A percentile compares a stretch with the other conserved stretches of the same genome.
Evolutionary conservation across 2,888 invertebrate species (phyloP).

Genomic region (Tortricodes alternella): DNA sequence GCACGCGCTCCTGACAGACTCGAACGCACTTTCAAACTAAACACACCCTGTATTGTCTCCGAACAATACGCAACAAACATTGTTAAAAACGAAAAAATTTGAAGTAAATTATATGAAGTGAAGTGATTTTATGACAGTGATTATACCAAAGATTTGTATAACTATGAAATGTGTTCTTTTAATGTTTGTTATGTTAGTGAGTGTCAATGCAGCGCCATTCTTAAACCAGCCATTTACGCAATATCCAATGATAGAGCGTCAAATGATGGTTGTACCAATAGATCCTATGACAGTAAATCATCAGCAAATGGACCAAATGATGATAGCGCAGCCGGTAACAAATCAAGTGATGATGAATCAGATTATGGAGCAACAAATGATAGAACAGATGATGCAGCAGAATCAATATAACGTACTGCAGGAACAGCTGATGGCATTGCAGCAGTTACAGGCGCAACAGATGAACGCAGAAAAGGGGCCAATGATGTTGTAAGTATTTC

Average conservation of each 20-base stretch:
- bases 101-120: not conserved
- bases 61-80: constrained; percentile 1
- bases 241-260: not conserved
- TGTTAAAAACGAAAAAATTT: not conserved
- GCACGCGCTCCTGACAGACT: constrained; percentile 41
- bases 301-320: not conserved
- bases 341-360: constrained; percentile 39
- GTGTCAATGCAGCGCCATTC: constrained; percentile 49
- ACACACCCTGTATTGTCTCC: constrained; percentile 17
- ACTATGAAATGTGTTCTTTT: constrained; percentile 29
- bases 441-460: constrained; percentile 43
- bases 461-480: constrained; percentile 42
- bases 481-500: constrained; percentile 49
- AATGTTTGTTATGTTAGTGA: constrained; percentile 41
- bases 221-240: not conserved
- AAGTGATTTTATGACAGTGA: not conserved
- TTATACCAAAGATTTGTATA: not conserved
- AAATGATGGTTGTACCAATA: not conserved
- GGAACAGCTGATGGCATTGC: constrained; percentile 37
- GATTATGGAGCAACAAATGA: constrained; percentile 40
- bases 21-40: constrained; percentile 21
- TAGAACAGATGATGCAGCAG: constrained; percentile 46
- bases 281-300: too few species aligned
- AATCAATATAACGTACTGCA: constrained; percentile 38
- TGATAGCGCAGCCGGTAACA: constrained; percentile 38